phyloP scores from a whole-genome alignment of 2,888 invertebrate genomes.

The Brachyptera risi region DNA sequence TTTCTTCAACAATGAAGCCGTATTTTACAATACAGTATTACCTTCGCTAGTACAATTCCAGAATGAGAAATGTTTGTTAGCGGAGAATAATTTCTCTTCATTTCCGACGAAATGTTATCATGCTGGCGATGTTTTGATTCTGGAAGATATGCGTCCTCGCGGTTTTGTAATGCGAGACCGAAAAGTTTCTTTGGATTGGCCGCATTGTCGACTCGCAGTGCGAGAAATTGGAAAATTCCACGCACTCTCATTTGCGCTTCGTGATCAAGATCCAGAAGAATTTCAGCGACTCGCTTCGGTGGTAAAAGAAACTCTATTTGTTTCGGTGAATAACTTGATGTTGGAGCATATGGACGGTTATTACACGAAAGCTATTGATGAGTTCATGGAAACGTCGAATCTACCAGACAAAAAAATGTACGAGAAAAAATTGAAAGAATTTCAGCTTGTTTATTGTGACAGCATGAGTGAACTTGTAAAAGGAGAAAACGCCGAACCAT shows the following conservation, averaged over 20 bases:
- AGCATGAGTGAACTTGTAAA: constrained; percentile 5
- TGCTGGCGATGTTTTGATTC: constrained; percentile 23
- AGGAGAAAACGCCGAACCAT: constrained; percentile 15
- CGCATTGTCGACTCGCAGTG: constrained; percentile 31
- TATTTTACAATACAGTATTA: constrained; percentile 10
- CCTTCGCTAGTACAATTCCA: neutral
- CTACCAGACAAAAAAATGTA: neutral
- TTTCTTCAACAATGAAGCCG: constrained; percentile 6
- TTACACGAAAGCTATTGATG: neutral
- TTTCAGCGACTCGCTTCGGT: neutral
- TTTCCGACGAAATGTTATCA: neutral
- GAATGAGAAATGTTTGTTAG: neutral
- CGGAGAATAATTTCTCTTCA: neutral
- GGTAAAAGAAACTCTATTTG: neutral
- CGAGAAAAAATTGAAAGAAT: neutral
- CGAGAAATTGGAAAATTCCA: constrained; percentile 33
- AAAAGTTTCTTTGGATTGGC: constrained; percentile 28
- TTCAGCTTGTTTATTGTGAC: neutral
- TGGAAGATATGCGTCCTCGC: constrained; percentile 32
- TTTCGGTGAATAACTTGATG: neutral
- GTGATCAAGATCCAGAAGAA: constrained; percentile 16
- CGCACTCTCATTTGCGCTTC: constrained; percentile 25
- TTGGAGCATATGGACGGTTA: neutral
- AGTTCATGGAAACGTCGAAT: neutral
- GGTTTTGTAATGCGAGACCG: constrained; percentile 35